phyloP scores from a whole-genome alignment of 2,113 vertebrate species.

The Rutilus rutilus region DNA sequence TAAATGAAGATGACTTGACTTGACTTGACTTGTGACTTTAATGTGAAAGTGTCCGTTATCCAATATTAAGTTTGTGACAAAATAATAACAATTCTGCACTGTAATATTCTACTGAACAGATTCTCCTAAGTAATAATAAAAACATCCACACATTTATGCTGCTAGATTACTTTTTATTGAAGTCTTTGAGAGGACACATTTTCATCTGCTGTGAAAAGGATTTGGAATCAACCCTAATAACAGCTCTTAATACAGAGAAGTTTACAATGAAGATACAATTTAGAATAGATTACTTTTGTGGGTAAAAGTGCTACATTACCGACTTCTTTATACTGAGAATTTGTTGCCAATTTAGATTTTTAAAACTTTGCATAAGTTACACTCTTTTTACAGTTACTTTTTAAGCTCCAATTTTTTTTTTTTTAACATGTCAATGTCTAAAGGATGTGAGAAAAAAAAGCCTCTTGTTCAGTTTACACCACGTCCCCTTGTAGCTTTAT shows the following conservation, averaged over 20 bases:
- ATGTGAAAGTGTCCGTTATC: not conserved
- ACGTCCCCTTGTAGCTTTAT: no score
- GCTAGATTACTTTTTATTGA: not conserved
- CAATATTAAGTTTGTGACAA: not conserved
- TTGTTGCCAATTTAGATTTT: not conserved
- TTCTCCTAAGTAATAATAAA: not conserved
- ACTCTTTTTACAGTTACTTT: not conserved
- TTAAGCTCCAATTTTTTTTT: no score
- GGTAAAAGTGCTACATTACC: not conserved
- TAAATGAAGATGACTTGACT: no score
- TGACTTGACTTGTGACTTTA: no score
- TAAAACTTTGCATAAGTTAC: not conserved
- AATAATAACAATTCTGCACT: not conserved
- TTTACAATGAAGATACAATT: not conserved
- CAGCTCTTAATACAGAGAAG: not conserved
- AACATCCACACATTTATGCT: not conserved
- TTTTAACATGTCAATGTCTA: not conserved
- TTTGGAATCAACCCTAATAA: slow-evolving; percentile 12
- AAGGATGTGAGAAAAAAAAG: not conserved
- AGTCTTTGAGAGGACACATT: not conserved
- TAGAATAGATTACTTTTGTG: not conserved
- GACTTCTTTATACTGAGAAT: not conserved
- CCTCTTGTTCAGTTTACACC: no score
- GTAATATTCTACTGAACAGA: not conserved
- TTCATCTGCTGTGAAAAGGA: not conserved